Percentiles rank a stretch among this genome's conserved stretches.
Evolutionary conservation across 1,140 invertebrate species (phyloP).

Genomic region (Drosophila neocordata): DNA sequence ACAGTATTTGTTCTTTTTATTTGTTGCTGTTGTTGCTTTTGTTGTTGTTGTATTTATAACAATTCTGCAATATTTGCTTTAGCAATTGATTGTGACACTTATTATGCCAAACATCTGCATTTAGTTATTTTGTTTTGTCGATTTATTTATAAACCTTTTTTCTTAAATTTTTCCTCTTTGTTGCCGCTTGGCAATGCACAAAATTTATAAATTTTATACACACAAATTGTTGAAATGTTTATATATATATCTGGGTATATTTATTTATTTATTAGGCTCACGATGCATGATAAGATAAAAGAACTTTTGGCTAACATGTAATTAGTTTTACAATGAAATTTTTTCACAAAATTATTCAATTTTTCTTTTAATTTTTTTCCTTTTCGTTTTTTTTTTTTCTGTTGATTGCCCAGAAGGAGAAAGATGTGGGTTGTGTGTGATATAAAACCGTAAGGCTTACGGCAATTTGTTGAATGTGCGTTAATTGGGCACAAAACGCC

Average conservation of each 20-base stretch:
- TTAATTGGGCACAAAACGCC: constrained; percentile 82
- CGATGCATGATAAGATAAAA: constrained; percentile 13
- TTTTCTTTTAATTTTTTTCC: too few relatives aligned
- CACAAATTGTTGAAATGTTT: constrained; percentile 23
- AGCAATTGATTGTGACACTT: constrained; percentile 72
- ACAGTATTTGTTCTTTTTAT: constrained; percentile 26
- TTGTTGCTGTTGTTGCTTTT: constrained; percentile 1
- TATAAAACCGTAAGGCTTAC: constrained; percentile 13
- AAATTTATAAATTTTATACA: constrained; percentile 3
- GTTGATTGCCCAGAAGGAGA: constrained; percentile 1
- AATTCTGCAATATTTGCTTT: constrained; percentile 20
- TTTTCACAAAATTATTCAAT: constrained; percentile 9
- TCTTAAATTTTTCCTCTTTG: constrained; percentile 3
- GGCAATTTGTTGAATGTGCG: constrained; percentile 61
- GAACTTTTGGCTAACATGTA: constrained; percentile 1
- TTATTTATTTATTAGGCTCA: constrained; percentile 10
- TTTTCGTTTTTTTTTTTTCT: background rate
- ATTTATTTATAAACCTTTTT: constrained; percentile 58
- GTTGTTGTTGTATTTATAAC: constrained; percentile 8
- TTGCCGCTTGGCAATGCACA: background rate
- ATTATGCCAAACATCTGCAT: constrained; percentile 71
- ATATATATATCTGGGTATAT: background rate
- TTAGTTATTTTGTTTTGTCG: constrained; percentile 48
- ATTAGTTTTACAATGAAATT: constrained; percentile 30
- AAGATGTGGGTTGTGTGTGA: background rate